phyloP scores from a whole-genome alignment of 2,888 invertebrate genomes.

The Corythucha ciliata region DNA sequence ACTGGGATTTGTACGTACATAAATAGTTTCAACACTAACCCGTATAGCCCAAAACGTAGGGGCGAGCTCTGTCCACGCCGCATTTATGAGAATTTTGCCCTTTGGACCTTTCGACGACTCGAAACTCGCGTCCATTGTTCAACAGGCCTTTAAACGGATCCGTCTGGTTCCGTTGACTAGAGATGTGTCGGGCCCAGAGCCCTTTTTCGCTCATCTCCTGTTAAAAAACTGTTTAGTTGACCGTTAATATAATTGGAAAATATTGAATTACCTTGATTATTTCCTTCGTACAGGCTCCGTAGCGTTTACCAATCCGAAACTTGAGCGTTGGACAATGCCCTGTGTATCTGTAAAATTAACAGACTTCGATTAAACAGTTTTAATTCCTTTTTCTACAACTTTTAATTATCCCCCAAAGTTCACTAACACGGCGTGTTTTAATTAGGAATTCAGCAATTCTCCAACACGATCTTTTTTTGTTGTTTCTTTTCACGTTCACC shows the following conservation, averaged over 20 bases:
- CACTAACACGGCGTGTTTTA: no score
- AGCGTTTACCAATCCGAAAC: constrained; percentile 60
- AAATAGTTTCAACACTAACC: no score
- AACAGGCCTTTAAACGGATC: constrained; percentile 30
- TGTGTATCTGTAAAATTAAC: constrained; percentile 54
- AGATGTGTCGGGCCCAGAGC: constrained; percentile 33
- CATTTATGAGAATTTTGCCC: no score
- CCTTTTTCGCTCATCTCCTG: constrained; percentile 45
- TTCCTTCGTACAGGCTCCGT: constrained; percentile 59
- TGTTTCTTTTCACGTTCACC: no score
- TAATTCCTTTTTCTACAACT: background rate
- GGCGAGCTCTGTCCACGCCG: constrained; percentile 42
- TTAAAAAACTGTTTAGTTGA: no score
- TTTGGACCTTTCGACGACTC: constrained; percentile 25
- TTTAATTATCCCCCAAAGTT: no score
- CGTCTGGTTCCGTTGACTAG: constrained; percentile 41
- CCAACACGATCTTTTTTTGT: no score
- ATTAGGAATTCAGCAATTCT: no score
- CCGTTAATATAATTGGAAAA: no score
- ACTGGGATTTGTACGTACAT: no score
- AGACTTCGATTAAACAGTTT: no score
- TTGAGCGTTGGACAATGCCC: constrained; percentile 63
- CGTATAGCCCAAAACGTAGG: constrained; percentile 60
- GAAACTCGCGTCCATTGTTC: constrained; percentile 23
- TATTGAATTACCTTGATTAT: constrained; percentile 47